Evolutionary conservation across 2,797 vertebrate genomes (phyloP), one percentile per base, ranked within the genome.

Genomic region (Garrulus glandarius): DNA sequence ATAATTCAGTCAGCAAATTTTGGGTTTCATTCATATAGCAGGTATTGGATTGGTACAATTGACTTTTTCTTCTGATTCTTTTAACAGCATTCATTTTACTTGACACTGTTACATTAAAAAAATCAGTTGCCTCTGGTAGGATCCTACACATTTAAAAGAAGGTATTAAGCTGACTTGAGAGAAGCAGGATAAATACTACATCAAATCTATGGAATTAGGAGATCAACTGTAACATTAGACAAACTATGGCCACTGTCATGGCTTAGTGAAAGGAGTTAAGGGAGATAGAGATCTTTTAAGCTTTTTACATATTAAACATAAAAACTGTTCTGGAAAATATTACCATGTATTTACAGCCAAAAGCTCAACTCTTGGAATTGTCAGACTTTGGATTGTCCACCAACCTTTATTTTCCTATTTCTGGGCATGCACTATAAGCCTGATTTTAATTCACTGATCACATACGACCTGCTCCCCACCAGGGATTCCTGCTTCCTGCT

Each of bases 401-500:
- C 9, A 34, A 16, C 7, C 6, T 64, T 50, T 69, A 24, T 57
- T 85, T 63, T 49, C 15, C 18, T 18, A 12, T 81, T 30, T 75
- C 57, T 16, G 49, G 44, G 3, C 15, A 32, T 37, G 19, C 1
- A 1, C 32, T 70, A 4, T 44, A 20, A 88, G 3, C 17, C 36
- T 43, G 27, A 11, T 57, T 89, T 88, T 88, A 83, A 94, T 74
- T 83, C 76, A 87, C 43, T 59, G 36, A 85, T 76, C 39, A 70
- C 30, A 57, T 21, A 27, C 0, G 0, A n/a, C 37, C 44, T 1
- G 1, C 7, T 39, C 8, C 17, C 8, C 12, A 9, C 29, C 13
- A 26, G 13, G 27, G 27, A 15, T 12, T 63, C 34, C 65, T 65
- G 24, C 56, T 49, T 84, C 53, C 23, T 56, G 10, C 11, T 10